These are phyloP conservation scores for Xylocopa sonorina DNA, from an alignment of 1,140 invertebrate genomes.

Conservation along the genomic window DNA sequence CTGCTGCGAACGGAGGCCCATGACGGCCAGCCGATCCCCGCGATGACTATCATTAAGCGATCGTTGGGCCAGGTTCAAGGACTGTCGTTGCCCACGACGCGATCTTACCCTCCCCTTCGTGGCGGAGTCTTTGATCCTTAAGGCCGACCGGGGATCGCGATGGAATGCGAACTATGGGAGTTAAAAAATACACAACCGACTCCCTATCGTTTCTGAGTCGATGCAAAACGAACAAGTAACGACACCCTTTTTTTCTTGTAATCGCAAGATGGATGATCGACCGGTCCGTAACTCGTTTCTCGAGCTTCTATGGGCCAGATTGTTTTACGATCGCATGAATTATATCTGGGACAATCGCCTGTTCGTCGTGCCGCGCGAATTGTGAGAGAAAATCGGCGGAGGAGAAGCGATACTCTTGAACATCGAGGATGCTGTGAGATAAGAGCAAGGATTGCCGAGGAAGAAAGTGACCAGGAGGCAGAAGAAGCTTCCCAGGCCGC, in stretches of 20 bases:
- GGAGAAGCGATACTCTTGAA: too few species aligned
- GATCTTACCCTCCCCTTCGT: neutral
- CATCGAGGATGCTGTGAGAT: neutral
- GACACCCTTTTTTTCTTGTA: too few species aligned
- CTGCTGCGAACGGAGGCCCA: neutral
- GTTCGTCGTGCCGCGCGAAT: neutral
- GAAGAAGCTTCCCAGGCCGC: neutral
- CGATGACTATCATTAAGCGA: constrained; percentile 46
- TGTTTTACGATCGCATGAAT: neutral
- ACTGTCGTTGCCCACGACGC: constrained; percentile 30
- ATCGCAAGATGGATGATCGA: neutral
- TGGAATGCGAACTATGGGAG: neutral
- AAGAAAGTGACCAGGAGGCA: neutral
- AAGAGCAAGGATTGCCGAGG: too few species aligned
- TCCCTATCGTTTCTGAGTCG: too few species aligned
- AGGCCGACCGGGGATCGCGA: neutral
- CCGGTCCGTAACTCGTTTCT: neutral
- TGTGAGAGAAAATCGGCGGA: too few species aligned
- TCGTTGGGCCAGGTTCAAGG: constrained; percentile 44
- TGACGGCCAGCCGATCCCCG: constrained; percentile 16
- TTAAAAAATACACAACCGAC: too few species aligned
- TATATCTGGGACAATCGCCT: neutral
- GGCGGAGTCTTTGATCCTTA: neutral
- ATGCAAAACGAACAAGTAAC: too few species aligned
- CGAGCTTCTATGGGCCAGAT: neutral